These are phyloP conservation scores for Cheilosia impressa DNA, from an alignment of 2,888 invertebrate genomes.

Conservation along the genomic window DNA sequence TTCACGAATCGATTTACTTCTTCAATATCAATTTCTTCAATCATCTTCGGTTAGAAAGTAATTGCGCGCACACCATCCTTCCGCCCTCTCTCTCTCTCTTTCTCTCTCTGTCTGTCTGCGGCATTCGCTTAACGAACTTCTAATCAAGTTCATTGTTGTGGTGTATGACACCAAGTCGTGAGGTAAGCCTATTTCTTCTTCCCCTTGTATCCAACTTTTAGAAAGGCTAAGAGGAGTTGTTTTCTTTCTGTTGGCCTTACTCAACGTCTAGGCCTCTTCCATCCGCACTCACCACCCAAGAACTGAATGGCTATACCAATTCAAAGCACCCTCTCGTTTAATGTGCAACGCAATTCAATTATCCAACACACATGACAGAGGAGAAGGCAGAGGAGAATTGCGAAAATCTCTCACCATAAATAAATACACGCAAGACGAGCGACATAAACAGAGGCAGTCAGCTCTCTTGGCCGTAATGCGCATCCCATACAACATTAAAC, in stretches of 20 bases:
- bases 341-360: conserved; percentile 63
- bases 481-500: conserved; percentile 71
- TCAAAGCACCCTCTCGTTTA: conserved; percentile 4
- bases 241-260: not conserved
- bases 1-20: conserved; percentile 65
- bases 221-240: conserved; percentile 37
- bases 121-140: conserved; percentile 41
- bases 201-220: conserved; percentile 15
- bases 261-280: not conserved
- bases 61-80: not conserved
- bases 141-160: conserved; percentile 54
- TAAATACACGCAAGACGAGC: conserved; percentile 12
- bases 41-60: conserved; percentile 64
- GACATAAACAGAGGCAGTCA: conserved; percentile 9
- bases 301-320: conserved; percentile 12
- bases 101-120: not conserved
- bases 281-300: conserved; percentile 59
- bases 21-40: conserved; percentile 54
- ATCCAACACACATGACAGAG: conserved; percentile 37
- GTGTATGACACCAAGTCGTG: conserved; percentile 60
- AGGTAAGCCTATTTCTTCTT: not conserved
- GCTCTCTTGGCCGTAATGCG: conserved; percentile 54
- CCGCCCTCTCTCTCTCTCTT: not conserved
- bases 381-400: conserved; percentile 15
- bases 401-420: conserved; percentile 67